A percentile compares a stretch with the other conserved stretches of the same genome.
Evolutionary conservation across 2,888 invertebrate genomes (phyloP).

Genomic region (Zaprionus lineosus): DNA sequence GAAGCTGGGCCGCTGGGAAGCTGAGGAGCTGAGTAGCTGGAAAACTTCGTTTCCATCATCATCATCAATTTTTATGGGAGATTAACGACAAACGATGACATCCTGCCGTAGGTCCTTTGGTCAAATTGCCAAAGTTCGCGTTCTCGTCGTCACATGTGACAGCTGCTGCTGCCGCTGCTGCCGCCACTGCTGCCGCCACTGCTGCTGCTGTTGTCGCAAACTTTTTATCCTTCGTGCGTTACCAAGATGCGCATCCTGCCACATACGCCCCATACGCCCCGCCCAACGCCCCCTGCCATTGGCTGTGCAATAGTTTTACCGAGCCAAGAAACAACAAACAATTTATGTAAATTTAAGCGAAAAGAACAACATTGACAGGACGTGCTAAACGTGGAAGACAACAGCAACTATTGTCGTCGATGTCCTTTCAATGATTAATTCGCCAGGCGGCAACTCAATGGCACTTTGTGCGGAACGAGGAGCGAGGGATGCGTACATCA

Average conservation of each 20-base stretch:
- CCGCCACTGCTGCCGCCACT: constrained; percentile 1
- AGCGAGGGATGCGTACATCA: constrained; percentile 17
- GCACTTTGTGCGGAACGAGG: constrained; percentile 22
- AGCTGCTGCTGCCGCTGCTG: constrained; percentile 42
- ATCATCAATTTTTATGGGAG: constrained; percentile 77
- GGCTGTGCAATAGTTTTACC: constrained; percentile 58
- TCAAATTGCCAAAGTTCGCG: constrained; percentile 64
- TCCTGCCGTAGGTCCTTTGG: constrained; percentile 27
- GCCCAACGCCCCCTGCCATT: too few relatives aligned
- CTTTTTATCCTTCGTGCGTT: constrained; percentile 42
- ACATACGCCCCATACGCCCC: neutral
- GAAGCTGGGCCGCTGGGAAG: too few relatives aligned
- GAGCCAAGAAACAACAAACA: constrained; percentile 52
- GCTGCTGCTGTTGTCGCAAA: constrained; percentile 42
- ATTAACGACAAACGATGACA: constrained; percentile 59
- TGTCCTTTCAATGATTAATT: constrained; percentile 72
- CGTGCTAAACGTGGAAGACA: constrained; percentile 47
- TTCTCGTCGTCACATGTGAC: constrained; percentile 58
- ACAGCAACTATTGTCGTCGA: constrained; percentile 39
- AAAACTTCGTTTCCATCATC: constrained; percentile 64
- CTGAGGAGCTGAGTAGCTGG: too few relatives aligned
- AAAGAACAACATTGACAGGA: constrained; percentile 52
- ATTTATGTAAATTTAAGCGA: constrained; percentile 70
- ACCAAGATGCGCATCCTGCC: constrained; percentile 36
- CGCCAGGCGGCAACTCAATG: constrained; percentile 11